These are phyloP conservation scores for Acromyrmex charruanus DNA, from an alignment of 1,140 invertebrate genomes.

Conservation along the genomic window DNA sequence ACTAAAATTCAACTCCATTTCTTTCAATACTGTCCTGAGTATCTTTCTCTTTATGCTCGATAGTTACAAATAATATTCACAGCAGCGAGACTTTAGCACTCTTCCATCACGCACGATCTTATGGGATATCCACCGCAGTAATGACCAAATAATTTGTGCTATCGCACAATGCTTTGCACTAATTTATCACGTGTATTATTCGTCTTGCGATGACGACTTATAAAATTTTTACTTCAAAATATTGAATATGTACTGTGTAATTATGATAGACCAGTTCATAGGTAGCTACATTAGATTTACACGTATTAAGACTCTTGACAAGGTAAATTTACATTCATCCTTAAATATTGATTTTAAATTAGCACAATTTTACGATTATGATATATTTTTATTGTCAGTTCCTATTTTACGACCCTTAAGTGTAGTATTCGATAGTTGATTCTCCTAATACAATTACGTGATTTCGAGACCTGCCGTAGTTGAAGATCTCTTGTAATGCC, in stretches of 20 bases:
- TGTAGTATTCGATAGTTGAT: not conserved
- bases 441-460: not conserved
- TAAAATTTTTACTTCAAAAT: not conserved
- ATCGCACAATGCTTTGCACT: conserved; percentile 69
- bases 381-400: not conserved
- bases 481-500: conserved; percentile 62
- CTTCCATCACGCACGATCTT: conserved; percentile 64
- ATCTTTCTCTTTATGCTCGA: conserved; percentile 22
- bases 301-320: not conserved
- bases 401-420: not conserved
- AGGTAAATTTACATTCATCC: conserved; percentile 23
- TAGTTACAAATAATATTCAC: conserved; percentile 42
- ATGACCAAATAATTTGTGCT: conserved; percentile 38
- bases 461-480: conserved; percentile 33
- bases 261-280: conserved; percentile 2
- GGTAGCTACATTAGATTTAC: conserved; percentile 26
- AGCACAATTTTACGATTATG: conserved; percentile 22
- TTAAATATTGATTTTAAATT: conserved; percentile 25
- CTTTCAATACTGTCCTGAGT: conserved; percentile 38
- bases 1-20: conserved; percentile 24
- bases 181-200: conserved; percentile 22
- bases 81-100: conserved; percentile 63
- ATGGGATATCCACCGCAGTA: conserved; percentile 33
- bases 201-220: not conserved
- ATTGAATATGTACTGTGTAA: not conserved